These are phyloP conservation scores for Willisornis vidua DNA, from an alignment of 2,113 vertebrate genomes.

Conservation along the genomic window DNA sequence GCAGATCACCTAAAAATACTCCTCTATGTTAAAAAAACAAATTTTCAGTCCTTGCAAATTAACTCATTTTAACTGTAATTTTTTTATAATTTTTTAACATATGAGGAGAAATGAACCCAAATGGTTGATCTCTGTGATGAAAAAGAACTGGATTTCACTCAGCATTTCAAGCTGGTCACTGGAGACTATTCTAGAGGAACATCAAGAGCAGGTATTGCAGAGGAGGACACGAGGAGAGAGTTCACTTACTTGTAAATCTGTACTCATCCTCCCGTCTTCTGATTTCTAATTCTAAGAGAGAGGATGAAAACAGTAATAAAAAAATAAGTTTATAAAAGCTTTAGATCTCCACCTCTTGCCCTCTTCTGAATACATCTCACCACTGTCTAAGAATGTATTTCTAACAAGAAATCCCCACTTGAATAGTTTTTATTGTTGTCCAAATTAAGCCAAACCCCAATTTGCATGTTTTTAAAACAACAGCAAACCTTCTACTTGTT, in stretches of 20 bases:
- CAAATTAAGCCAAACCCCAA: background rate
- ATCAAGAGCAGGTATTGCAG: conserved; percentile 46
- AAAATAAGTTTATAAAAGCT: conserved; percentile 69
- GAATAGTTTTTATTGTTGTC: background rate
- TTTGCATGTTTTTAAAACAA: background rate
- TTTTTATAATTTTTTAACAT: background rate
- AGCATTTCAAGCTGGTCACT: background rate
- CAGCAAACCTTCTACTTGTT: background rate
- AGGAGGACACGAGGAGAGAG: conserved; percentile 72
- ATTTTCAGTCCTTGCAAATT: background rate
- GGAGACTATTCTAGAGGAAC: background rate
- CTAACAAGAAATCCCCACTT: background rate
- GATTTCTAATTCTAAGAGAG: conserved; percentile 97
- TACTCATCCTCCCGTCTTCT: conserved; percentile 99
- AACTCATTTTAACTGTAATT: background rate
- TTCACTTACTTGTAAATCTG: conserved; percentile 99
- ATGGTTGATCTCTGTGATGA: background rate
- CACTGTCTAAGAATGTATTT: background rate
- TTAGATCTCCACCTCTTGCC: conserved; percentile 62
- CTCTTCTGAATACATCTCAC: conserved; percentile 64
- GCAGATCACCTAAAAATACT: background rate
- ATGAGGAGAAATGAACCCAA: background rate
- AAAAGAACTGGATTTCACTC: background rate
- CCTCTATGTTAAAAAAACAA: background rate
- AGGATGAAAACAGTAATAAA: conserved; percentile 86